These are phyloP conservation scores for Pandemis cinnamomeana DNA, from an alignment of 2,888 invertebrate species.

Conservation along the genomic window DNA sequence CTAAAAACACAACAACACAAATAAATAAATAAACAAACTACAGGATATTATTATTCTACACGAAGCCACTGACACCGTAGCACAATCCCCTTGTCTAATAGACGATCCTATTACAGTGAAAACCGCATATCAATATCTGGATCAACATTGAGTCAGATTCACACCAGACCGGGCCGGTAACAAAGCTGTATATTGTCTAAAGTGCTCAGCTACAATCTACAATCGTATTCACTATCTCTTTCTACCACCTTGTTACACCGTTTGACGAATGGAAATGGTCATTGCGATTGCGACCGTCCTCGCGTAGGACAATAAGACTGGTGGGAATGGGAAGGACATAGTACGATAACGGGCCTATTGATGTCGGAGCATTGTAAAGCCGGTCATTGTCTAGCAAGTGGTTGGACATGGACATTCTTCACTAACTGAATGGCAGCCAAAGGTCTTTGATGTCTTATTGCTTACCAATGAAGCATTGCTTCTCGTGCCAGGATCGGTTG, in stretches of 20 bases:
- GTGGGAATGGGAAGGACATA: slow-evolving; percentile 11
- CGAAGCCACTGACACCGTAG: background rate
- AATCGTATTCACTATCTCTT: no score
- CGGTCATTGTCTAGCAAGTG: slow-evolving; percentile 6
- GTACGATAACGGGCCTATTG: background rate
- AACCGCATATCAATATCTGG: background rate
- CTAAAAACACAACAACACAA: no score
- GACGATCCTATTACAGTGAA: background rate
- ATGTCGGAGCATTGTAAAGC: slow-evolving; percentile 4
- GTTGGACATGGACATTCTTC: background rate
- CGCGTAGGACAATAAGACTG: background rate
- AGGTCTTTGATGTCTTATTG: background rate
- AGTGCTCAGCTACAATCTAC: no score
- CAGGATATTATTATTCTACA: no score
- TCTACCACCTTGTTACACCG: no score
- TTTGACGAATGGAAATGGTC: background rate
- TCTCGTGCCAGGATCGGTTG: no score
- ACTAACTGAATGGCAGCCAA: background rate
- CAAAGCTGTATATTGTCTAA: background rate
- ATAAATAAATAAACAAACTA: no score
- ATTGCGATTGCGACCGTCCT: no score
- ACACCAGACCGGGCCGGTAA: background rate
- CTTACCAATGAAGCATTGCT: no score
- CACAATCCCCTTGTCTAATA: background rate
- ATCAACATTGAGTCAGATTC: background rate